Conservation (phyloP, 2,888 invertebrate species). For the Hemithea aestivaria region DNA sequence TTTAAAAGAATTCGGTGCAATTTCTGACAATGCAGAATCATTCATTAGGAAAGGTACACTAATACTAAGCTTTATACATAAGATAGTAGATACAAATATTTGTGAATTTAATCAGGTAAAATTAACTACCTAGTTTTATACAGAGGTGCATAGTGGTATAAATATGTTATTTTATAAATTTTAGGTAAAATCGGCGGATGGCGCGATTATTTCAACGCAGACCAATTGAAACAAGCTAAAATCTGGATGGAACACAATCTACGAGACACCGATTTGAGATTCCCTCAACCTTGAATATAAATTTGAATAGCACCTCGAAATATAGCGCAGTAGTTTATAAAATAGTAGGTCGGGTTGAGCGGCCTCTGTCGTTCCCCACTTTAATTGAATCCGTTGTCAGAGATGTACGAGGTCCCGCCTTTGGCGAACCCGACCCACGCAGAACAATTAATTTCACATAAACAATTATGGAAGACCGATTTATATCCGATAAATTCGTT, state of each 20-base stretch:
- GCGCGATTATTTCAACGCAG: slow-evolving; percentile 81
- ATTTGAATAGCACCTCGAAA: not conserved
- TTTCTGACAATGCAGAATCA: slow-evolving; percentile 74
- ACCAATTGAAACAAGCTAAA: slow-evolving; percentile 79
- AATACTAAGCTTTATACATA: no score
- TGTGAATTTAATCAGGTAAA: no score
- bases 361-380: slow-evolving; percentile 52
- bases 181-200: slow-evolving; percentile 59
- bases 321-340: not conserved
- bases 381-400: slow-evolving; percentile 68
- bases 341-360: slow-evolving; percentile 1
- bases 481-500: slow-evolving; percentile 61
- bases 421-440: slow-evolving; percentile 43
- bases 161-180: no score
- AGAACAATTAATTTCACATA: slow-evolving; percentile 63
- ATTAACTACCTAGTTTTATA: no score
- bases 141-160: no score
- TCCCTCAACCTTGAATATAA: slow-evolving; percentile 55
- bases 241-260: slow-evolving; percentile 82
- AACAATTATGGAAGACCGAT: slow-evolving; percentile 61
- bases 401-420: slow-evolving; percentile 58
- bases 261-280: slow-evolving; percentile 70
- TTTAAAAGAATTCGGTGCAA: slow-evolving; percentile 80
- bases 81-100: no score
- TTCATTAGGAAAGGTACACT: slow-evolving; percentile 82